phyloP scores from a whole-genome alignment of 2,113 vertebrate species.

The Chaenogobius annularis region DNA sequence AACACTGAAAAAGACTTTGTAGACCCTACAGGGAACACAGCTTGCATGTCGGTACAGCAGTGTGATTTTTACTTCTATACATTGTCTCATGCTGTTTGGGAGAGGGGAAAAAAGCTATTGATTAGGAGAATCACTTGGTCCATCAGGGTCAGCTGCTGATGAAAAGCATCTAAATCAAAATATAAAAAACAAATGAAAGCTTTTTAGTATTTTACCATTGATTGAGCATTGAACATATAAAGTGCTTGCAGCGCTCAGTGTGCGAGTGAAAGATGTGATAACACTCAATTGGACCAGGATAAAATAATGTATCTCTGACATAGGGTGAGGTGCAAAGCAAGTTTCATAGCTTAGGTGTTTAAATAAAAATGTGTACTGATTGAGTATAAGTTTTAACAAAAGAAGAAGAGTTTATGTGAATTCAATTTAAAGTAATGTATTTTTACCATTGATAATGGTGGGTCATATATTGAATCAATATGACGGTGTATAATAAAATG shows the following conservation, averaged over 20 bases:
- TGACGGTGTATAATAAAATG: too few species aligned
- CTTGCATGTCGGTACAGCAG: slow-evolving; percentile 28
- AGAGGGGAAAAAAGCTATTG: slow-evolving; percentile 4
- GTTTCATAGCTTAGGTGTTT: too few species aligned
- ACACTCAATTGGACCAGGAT: neutral
- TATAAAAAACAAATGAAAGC: slow-evolving; percentile 11
- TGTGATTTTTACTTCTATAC: slow-evolving; percentile 43
- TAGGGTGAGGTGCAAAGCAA: too few species aligned
- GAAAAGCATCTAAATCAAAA: slow-evolving; percentile 36
- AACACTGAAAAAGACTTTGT: slow-evolving; percentile 61
- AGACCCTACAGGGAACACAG: slow-evolving; percentile 40
- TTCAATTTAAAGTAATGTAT: too few species aligned
- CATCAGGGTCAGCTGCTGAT: slow-evolving; percentile 24
- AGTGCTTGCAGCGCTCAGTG: neutral
- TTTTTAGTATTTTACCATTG: slow-evolving; percentile 14
- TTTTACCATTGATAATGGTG: too few species aligned
- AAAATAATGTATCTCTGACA: neutral
- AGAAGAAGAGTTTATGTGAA: too few species aligned
- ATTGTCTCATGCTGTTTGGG: slow-evolving; percentile 33
- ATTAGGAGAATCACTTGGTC: slow-evolving; percentile 15
- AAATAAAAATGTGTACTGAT: too few species aligned
- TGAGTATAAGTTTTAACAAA: too few species aligned
- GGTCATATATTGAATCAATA: too few species aligned
- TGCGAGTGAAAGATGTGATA: neutral
- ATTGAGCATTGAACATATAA: neutral